Evolutionary conservation across 2,113 vertebrate genomes (phyloP), one percentile per base, ranked within the genome.

Genomic region (Ia io): DNA sequence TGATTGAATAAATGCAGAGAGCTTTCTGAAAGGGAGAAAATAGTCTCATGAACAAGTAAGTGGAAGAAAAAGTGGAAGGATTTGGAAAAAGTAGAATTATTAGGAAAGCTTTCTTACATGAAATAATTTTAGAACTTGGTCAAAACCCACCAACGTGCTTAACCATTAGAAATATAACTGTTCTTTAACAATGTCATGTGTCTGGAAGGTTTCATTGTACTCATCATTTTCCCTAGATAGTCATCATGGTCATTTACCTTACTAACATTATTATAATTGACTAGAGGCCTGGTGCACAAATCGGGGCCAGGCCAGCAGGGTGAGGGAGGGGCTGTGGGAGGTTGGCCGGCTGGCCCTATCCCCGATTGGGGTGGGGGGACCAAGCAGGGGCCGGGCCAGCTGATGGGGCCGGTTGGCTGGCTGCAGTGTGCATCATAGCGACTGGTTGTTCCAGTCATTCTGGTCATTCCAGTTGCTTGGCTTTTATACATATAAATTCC

Each of bases 151-250:
- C 61, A 51, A 14, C 4, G 3, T 56, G 9, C 79, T 69, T 44
- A n/a, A 59, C 82, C 94, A 23, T 40, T 86, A 97, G 95, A 98
- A 97, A 95, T 97, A 93, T 87, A 86, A 82, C 84, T 90, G 49
- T 67, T 93, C 96, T 98, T 98, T 83, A 91, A 96, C 94, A 95
- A 90, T 86, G 59, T 49, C 90, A 96, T 51, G 83, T 90, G 93
- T 97, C 96, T 93, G 80, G 84, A 98, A 97, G 89, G 96, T 97
- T 97, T 96, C 95, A 96, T 96, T 97, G 95, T 97, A 93, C 94
- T 98, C 95, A 97, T 98, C 96, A 94, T 97, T 97, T 97, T 97
- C 92, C 95, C 86, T 79, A 87, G 95, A 96, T 87, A 89, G 85
- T 5, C 91, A 91, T 84, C 17, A 0, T 80, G 83, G 92, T 95